Evolutionary conservation across 2,797 vertebrate genomes (phyloP).

Genomic region (Dicrostonyx torquatus): DNA sequence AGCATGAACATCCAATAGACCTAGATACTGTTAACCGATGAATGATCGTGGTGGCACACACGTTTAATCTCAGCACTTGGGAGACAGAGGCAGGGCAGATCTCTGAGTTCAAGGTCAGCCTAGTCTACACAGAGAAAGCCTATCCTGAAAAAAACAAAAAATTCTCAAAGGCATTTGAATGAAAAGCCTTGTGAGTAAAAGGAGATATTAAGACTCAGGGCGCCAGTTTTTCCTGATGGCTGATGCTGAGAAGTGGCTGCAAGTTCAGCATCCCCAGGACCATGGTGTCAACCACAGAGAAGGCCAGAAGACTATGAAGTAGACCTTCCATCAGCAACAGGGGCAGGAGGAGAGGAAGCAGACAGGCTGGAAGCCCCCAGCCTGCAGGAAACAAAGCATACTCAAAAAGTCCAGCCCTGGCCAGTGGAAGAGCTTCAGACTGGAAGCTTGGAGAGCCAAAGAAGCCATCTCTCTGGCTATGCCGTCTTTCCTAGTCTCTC

Average conservation of each 20-base stretch:
- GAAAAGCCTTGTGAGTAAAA: background rate
- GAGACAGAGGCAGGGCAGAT: background rate
- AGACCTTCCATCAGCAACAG: conserved; percentile 5
- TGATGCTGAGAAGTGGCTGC: background rate
- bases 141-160: background rate
- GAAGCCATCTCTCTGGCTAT: conserved; percentile 1
- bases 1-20: background rate
- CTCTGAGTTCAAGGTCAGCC: background rate
- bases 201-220: background rate
- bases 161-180: background rate
- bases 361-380: conserved; percentile 57
- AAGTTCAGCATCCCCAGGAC: conserved; percentile 8
- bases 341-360: background rate
- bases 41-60: background rate
- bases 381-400: conserved; percentile 56
- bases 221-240: background rate
- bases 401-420: conserved; percentile 38
- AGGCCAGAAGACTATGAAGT: background rate
- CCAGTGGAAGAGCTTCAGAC: background rate
- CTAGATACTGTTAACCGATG: conserved; percentile 1
- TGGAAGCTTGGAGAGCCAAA: conserved; percentile 52
- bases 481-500: conserved; percentile 31
- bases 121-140: background rate
- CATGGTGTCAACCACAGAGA: background rate
- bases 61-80: background rate